Conservation (phyloP, 2,888 invertebrate genomes). For the Chrysodeixis includens region DNA sequence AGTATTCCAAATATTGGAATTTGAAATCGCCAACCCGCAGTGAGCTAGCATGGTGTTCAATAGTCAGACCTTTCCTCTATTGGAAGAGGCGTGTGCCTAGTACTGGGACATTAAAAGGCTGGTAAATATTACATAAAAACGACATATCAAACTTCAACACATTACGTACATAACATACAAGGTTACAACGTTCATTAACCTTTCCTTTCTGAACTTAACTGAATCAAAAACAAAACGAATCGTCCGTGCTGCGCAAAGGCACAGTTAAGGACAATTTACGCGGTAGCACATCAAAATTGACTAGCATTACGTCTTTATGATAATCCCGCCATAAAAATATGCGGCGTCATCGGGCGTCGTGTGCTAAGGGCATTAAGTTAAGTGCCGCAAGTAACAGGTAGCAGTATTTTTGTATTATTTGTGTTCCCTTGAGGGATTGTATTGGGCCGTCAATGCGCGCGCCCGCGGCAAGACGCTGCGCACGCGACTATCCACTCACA, state of each 20-base stretch:
- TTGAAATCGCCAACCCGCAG: no score
- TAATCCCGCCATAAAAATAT: slow-evolving; percentile 25
- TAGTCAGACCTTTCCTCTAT: no score
- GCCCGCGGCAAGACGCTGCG: slow-evolving; percentile 50
- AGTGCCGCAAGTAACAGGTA: slow-evolving; percentile 56
- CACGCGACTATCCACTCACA: slow-evolving; percentile 55
- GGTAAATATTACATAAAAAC: no score
- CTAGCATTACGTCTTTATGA: neutral
- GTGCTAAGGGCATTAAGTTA: slow-evolving; percentile 52
- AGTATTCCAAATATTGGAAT: no score
- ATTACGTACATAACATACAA: no score
- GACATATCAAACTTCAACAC: no score
- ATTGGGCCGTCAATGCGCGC: slow-evolving; percentile 51
- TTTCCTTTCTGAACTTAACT: no score
- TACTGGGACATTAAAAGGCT: no score
- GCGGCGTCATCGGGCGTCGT: slow-evolving; percentile 29
- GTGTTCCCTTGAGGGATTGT: slow-evolving; percentile 53
- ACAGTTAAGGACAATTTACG: slow-evolving; percentile 4
- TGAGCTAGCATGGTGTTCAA: no score
- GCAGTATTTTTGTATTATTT: slow-evolving; percentile 58
- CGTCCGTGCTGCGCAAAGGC: neutral
- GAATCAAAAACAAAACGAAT: neutral
- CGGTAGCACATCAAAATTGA: neutral
- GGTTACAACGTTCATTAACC: no score
- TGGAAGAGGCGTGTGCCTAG: no score